Conservation (phyloP, 2,113 vertebrate genomes). For the Pteruthius melanotis region DNA sequence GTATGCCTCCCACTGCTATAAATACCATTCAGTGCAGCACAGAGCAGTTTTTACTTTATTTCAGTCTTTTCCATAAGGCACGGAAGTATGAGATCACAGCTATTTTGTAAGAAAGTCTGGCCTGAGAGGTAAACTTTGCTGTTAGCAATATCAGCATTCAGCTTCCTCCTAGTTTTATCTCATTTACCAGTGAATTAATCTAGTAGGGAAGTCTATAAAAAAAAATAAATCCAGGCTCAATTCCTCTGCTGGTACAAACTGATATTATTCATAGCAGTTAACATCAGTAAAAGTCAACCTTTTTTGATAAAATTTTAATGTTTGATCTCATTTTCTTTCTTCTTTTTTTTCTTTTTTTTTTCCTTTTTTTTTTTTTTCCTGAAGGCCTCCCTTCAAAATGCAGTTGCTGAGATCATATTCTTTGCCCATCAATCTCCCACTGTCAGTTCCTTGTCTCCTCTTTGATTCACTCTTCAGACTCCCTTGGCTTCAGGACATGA, state of each 20-base stretch:
- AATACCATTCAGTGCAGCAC: background rate
- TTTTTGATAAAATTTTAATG: background rate
- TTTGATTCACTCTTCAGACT: background rate
- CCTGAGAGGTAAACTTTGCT: background rate
- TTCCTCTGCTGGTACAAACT: background rate
- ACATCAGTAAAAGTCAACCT: background rate
- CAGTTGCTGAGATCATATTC: slow-evolving; percentile 7
- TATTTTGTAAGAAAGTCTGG: background rate
- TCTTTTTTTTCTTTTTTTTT: background rate
- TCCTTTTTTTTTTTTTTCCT: rapidly evolving
- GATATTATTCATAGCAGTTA: slow-evolving; percentile 14
- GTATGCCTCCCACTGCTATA: background rate
- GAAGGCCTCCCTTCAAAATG: background rate
- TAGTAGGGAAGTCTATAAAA: background rate
- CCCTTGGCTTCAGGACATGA: background rate
- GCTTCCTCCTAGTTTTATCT: slow-evolving; percentile 22
- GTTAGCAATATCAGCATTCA: background rate
- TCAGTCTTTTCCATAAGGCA: background rate
- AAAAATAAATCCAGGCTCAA: slow-evolving; percentile 26
- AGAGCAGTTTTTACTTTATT: background rate
- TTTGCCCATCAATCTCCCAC: background rate
- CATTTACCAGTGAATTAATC: background rate
- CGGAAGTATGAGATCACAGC: background rate
- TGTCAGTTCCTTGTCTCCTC: background rate
- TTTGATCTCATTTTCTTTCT: background rate